Base-by-base conservation (phyloP, 2,888 invertebrate genomes). In the Teleiodes luculella region DNA sequence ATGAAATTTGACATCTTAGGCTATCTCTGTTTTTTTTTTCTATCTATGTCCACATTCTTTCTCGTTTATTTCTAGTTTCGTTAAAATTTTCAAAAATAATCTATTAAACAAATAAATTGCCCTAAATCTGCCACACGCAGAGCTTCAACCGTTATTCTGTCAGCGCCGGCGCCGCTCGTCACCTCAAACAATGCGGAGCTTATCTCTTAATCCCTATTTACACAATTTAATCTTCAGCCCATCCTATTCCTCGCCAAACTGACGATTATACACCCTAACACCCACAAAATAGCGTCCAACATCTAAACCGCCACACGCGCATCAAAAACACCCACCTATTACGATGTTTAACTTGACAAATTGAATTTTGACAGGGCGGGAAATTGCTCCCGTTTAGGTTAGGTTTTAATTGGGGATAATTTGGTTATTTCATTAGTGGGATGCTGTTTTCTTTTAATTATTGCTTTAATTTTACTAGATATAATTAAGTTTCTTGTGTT, bases 141-240 rank as follows among this genome's bases (percentile, higher is more conserved):
- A 56, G 60, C 61, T 58, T 59, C 31, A 35, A 59, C 67, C 61
- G 69, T 68, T 67, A 65, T 66, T 62, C 61, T 63, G 68, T 58
- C 64, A 24, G 24, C 24, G 24, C 24, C 70, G 85, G 85, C 85
- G 86, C 81, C 24, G 70, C 78, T 70, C 81, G 77, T 79, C 82
- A 83, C 77, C 68, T 61, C 66, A 78, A 78, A 86, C 86, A 87
- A 87, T 80, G 66, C 68, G 64, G 60, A 55, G 83, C 83, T 87
- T 86, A 88, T 83, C 87, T 86, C 74, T 76, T 87, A 89, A 89
- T 88, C 88, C 86, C 75, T 88, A 80, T 87, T 89, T 87, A 87
- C 85, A 86, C 87, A 87, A 84, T 83, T 86, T 87, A 87, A 87
- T 87, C 87, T 78, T 64, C 72, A 43, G 60, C 63, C 62, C 65